phyloP scores from a whole-genome alignment of 2,113 vertebrate species.

The Callaeas wilsoni region DNA sequence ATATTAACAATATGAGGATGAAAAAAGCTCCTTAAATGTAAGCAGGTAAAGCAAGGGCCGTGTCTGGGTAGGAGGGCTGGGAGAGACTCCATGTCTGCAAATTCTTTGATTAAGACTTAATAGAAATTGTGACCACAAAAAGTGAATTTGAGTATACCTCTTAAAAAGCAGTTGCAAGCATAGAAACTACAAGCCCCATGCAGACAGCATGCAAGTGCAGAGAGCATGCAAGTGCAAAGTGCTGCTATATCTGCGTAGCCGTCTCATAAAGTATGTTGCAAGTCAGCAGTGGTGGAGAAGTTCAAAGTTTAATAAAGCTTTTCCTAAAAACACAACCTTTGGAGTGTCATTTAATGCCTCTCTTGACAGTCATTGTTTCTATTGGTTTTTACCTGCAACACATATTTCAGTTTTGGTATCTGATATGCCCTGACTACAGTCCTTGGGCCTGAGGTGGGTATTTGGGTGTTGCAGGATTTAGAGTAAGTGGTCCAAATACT shows the following conservation, averaged over 20 bases:
- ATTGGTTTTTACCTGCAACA: not conserved
- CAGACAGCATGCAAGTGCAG: not conserved
- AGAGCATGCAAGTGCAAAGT: not conserved
- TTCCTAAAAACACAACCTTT: not conserved
- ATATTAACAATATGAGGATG: not conserved
- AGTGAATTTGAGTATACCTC: not conserved
- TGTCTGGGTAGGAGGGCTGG: not conserved
- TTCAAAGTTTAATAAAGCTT: not conserved
- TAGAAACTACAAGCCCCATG: not conserved
- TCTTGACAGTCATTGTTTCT: not conserved
- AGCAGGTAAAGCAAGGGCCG: not conserved
- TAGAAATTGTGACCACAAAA: not conserved
- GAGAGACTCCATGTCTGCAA: not conserved
- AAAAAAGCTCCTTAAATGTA: not conserved
- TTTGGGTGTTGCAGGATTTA: not conserved
- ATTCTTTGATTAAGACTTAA: not conserved
- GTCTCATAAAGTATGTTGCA: not conserved
- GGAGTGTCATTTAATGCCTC: not conserved
- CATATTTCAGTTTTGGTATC: not conserved
- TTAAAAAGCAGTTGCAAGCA: not conserved
- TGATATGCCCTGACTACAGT: not conserved
- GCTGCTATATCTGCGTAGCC: accelerated
- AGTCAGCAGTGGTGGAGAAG: not conserved
- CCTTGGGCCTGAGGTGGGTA: not conserved
- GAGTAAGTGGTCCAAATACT: not conserved